Percentiles rank a stretch among this genome's conserved stretches.
Evolutionary conservation across 2,888 invertebrate species (phyloP).

Genomic region (Calephelis perditalis): DNA sequence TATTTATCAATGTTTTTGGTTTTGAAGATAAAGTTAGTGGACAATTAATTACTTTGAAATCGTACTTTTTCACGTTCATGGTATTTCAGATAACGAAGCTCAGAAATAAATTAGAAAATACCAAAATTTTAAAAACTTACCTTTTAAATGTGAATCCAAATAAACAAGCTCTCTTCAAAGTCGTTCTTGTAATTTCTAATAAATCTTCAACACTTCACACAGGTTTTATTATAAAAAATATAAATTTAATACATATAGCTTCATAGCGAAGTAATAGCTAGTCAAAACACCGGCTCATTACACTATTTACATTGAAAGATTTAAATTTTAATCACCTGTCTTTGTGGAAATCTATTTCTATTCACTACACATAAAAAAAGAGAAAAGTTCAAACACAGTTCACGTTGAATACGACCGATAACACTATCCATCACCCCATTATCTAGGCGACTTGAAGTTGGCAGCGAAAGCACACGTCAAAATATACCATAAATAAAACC

Average conservation of each 20-base stretch:
- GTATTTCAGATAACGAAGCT: too few species aligned
- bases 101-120: neutral
- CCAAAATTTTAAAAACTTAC: slow-evolving; percentile 11
- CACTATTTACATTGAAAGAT: slow-evolving; percentile 2
- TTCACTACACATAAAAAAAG: slow-evolving; percentile 51
- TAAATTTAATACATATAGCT: neutral
- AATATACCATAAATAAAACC: slow-evolving; percentile 74
- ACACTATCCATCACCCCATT: slow-evolving; percentile 76
- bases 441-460: slow-evolving; percentile 69
- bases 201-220: slow-evolving; percentile 35
- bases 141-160: slow-evolving; percentile 1
- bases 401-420: slow-evolving; percentile 71
- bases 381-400: slow-evolving; percentile 54
- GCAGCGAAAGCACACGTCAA: slow-evolving; percentile 69
- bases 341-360: slow-evolving; percentile 37
- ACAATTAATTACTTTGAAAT: too few species aligned
- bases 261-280: slow-evolving; percentile 1
- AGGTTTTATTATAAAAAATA: neutral
- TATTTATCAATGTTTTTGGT: neutral
- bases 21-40: neutral
- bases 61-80: too few species aligned
- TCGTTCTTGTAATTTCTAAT: neutral
- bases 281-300: slow-evolving; percentile 12
- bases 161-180: neutral
- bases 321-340: neutral